Evolutionary conservation across 2,888 invertebrate species (phyloP).

Genomic region (Lacanobia oleracea): DNA sequence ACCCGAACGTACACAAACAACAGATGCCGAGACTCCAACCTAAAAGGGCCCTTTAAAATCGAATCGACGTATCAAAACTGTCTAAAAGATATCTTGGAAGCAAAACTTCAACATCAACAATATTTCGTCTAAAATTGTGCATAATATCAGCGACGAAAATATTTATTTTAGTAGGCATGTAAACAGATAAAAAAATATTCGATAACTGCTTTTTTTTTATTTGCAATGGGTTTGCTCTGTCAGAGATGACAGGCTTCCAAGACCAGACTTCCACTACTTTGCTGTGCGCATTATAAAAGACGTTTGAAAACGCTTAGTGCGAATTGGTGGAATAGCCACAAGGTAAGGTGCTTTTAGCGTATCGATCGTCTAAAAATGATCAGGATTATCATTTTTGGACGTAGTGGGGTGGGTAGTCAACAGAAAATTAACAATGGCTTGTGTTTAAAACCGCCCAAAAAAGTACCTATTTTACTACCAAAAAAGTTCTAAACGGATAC

Average conservation of each 20-base stretch:
- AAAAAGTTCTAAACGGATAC: no score
- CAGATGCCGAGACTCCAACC: not conserved
- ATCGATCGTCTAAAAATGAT: not conserved
- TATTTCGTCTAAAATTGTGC: constrained; percentile 20
- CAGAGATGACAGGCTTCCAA: no score
- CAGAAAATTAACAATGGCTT: constrained; percentile 4
- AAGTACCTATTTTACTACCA: no score
- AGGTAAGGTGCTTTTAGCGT: no score
- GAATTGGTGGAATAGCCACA: no score
- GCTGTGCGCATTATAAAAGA: no score
- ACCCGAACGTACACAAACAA: constrained; percentile 13
- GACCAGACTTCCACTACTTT: no score
- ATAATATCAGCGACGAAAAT: not conserved
- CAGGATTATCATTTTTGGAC: not conserved
- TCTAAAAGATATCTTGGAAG: constrained; percentile 19
- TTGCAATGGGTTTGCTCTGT: no score
- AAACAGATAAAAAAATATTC: not conserved
- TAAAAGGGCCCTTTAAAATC: no score
- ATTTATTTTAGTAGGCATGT: not conserved
- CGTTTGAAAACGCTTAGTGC: no score
- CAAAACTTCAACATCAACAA: not conserved
- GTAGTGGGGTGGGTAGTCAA: not conserved
- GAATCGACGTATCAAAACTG: constrained; percentile 25
- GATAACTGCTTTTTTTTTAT: constrained; percentile 7
- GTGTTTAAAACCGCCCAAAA: no score